Percentiles rank a stretch among this genome's conserved stretches.
phyloP scores from a whole-genome alignment of 2,113 vertebrate genomes.

The Zapus hudsonius region DNA sequence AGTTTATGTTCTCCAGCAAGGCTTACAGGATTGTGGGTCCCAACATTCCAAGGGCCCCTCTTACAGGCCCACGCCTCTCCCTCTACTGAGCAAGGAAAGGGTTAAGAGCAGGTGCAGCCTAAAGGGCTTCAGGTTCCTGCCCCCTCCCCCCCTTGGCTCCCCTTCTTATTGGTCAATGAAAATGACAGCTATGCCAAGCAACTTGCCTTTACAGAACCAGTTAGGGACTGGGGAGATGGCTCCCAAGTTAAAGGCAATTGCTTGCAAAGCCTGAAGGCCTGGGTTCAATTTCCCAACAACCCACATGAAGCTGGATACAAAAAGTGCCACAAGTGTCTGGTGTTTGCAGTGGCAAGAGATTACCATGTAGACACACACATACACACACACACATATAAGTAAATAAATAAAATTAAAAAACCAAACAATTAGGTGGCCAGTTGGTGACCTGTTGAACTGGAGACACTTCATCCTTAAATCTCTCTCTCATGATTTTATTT shows the following conservation, averaged over 20 bases:
- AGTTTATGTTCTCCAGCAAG: neutral
- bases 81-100: neutral
- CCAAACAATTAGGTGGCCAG: slow-evolving; percentile 6
- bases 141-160: neutral
- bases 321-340: no score
- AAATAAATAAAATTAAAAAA: no score
- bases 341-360: no score
- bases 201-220: slow-evolving; percentile 22
- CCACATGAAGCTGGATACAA: no score
- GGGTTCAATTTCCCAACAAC: no score
- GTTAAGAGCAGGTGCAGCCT: slow-evolving; percentile 10
- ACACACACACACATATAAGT: no score
- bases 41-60: neutral
- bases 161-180: neutral
- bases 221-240: slow-evolving; percentile 13
- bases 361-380: no score
- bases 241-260: no score
- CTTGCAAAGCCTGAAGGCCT: no score
- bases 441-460: slow-evolving; percentile 35
- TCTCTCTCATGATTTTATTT: no score
- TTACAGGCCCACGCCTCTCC: neutral
- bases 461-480: slow-evolving; percentile 41
- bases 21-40: neutral
- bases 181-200: neutral
- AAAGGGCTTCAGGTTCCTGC: neutral